A percentile compares a stretch with the other conserved stretches of the same genome.
These are phyloP conservation scores for Gopherus evgoodei DNA, from an alignment of 2,113 vertebrate genomes.

Conservation along the genomic window DNA sequence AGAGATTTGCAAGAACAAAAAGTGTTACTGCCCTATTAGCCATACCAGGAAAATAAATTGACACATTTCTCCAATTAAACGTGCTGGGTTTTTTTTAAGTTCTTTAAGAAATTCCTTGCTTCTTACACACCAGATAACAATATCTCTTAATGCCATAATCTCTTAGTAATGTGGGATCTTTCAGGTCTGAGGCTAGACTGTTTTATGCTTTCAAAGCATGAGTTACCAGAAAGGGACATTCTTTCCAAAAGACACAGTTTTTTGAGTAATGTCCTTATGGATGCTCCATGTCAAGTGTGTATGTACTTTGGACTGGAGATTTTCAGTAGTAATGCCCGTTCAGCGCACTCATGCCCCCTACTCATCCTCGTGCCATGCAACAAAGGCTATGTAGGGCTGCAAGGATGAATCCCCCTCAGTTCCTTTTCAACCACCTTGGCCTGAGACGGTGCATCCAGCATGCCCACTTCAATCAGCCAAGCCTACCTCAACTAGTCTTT, in stretches of 20 bases:
- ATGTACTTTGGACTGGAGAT: neutral
- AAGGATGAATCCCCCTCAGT: neutral
- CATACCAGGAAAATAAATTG: neutral
- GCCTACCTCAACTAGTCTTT: neutral
- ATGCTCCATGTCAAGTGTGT: neutral
- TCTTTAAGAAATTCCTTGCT: conserved; percentile 64
- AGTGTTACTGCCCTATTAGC: neutral
- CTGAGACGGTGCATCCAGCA: neutral
- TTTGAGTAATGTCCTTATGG: neutral
- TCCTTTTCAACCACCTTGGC: neutral
- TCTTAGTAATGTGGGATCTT: conserved; percentile 28
- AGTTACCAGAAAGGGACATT: neutral
- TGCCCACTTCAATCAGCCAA: neutral
- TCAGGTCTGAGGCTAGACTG: neutral
- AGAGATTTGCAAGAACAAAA: conserved; percentile 8
- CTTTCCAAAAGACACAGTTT: neutral
- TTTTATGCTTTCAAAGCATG: neutral
- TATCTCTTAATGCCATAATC: conserved; percentile 46
- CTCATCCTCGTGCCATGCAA: neutral
- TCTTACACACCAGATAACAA: conserved; percentile 63
- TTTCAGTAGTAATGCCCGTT: neutral
- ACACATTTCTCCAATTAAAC: conserved; percentile 53
- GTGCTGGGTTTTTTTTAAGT: conserved; percentile 49
- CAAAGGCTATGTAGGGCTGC: neutral
- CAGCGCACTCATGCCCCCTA: neutral